A percentile compares a stretch with the other conserved stretches of the same genome.
phyloP scores from a whole-genome alignment of 2,113 vertebrate genomes.

The Aramus guarauna region DNA sequence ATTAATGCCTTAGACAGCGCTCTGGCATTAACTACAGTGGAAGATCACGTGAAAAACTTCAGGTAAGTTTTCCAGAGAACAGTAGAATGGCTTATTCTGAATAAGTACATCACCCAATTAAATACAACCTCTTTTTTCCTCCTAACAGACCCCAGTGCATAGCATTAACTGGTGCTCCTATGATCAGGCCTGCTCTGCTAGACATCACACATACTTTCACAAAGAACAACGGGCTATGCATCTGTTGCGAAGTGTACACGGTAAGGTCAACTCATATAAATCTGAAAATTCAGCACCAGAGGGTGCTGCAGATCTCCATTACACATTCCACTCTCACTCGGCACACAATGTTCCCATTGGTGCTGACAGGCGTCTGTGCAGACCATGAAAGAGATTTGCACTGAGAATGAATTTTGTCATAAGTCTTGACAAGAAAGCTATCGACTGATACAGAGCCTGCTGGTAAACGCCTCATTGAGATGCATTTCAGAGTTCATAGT shows the following conservation, averaged over 20 bases:
- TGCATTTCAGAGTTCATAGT: conserved; percentile 9
- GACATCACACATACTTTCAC: conserved; percentile 89
- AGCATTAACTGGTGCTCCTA: conserved; percentile 83
- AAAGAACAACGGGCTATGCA: conserved; percentile 90
- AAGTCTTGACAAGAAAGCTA: neutral
- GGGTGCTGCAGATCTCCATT: neutral
- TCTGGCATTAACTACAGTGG: conserved; percentile 83
- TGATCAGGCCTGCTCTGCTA: conserved; percentile 87
- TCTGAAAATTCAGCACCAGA: neutral
- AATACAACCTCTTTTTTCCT: neutral
- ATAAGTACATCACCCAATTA: neutral
- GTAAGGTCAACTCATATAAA: conserved; percentile 68
- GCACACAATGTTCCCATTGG: neutral
- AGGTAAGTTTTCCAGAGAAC: conserved; percentile 76
- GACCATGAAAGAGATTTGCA: neutral
- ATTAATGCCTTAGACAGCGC: conserved; percentile 88
- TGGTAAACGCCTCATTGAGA: conserved; percentile 32
- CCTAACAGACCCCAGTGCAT: conserved; percentile 89
- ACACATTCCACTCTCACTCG: neutral
- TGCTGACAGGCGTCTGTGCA: neutral
- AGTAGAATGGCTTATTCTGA: neutral
- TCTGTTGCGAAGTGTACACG: conserved; percentile 88
- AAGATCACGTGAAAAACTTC: conserved; percentile 97
- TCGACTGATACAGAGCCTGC: neutral
- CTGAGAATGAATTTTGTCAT: neutral